phyloP scores from a whole-genome alignment of 2,113 vertebrate species.

The Dicaeum eximium region DNA sequence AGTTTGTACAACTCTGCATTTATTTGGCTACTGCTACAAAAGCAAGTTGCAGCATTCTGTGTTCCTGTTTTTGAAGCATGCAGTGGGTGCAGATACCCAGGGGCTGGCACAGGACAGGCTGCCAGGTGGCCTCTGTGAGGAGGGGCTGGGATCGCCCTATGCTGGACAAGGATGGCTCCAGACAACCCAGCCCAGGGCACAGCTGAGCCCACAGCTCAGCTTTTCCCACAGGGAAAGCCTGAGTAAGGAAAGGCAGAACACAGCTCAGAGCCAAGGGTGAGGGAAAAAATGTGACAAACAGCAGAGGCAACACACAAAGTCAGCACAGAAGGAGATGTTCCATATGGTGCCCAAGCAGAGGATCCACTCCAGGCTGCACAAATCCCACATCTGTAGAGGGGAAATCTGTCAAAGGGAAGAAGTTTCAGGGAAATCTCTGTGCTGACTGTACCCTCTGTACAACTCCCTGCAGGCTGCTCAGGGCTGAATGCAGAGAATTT shows the following conservation, averaged over 20 bases:
- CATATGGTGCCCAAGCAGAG: not conserved
- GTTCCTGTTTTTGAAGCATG: not conserved
- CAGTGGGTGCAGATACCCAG: not conserved
- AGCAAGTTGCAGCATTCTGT: not conserved
- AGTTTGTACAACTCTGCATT: not conserved
- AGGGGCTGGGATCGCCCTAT: rapidly evolving
- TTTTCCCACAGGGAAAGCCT: not conserved
- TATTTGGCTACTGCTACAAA: not conserved
- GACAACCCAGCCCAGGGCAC: rapidly evolving
- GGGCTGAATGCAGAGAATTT: not conserved
- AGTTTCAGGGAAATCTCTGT: not conserved
- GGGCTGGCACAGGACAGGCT: not conserved
- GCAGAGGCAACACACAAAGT: not conserved
- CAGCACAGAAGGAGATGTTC: rapidly evolving
- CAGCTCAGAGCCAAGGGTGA: not conserved
- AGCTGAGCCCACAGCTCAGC: not conserved
- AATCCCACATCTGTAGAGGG: rapidly evolving
- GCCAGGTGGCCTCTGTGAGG: not conserved
- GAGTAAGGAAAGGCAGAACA: not conserved
- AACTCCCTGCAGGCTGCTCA: not conserved
- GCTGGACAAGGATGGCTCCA: rapidly evolving
- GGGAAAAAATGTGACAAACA: not conserved
- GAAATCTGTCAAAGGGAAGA: not conserved
- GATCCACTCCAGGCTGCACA: not conserved
- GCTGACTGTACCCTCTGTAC: not conserved